Evolutionary conservation across 30 jellyfish, hydroid and myxozoan species (phyloP).

Genomic region (Hydractinia echinata): DNA sequence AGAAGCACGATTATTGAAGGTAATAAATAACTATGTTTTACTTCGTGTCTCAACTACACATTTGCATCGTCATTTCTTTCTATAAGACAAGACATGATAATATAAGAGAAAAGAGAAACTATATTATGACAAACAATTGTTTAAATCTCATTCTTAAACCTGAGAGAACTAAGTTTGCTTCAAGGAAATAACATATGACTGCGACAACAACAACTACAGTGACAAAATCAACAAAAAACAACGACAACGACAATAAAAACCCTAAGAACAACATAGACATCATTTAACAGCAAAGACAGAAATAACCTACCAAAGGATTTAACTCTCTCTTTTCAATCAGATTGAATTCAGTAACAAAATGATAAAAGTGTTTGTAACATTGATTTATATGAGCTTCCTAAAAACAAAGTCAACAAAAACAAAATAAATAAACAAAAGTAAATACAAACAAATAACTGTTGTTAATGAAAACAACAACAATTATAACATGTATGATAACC

Average conservation of each 20-base stretch:
- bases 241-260: neutral
- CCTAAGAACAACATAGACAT: neutral
- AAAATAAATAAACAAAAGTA: neutral
- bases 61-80: slow-evolving; percentile 41
- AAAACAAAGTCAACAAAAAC: neutral
- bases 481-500: too few species aligned
- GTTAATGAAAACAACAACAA: too few species aligned
- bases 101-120: neutral
- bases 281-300: neutral
- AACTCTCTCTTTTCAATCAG: slow-evolving; percentile 80
- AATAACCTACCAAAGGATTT: slow-evolving; percentile 81
- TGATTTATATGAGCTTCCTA: slow-evolving; percentile 98
- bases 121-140: neutral
- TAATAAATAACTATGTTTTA: too few species aligned
- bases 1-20: too few species aligned
- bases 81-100: neutral
- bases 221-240: neutral
- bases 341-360: slow-evolving; percentile 63
- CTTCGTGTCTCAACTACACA: slow-evolving; percentile 19
- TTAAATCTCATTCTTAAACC: too few species aligned
- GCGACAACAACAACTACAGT: neutral
- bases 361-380: slow-evolving; percentile 88
- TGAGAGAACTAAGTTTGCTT: too few species aligned
- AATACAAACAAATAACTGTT: neutral
- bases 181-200: neutral